A percentile compares a stretch with the other conserved stretches of the same genome.
These are phyloP conservation scores for Diarsia dahlii DNA, from an alignment of 2,888 invertebrate genomes.

Conservation along the genomic window DNA sequence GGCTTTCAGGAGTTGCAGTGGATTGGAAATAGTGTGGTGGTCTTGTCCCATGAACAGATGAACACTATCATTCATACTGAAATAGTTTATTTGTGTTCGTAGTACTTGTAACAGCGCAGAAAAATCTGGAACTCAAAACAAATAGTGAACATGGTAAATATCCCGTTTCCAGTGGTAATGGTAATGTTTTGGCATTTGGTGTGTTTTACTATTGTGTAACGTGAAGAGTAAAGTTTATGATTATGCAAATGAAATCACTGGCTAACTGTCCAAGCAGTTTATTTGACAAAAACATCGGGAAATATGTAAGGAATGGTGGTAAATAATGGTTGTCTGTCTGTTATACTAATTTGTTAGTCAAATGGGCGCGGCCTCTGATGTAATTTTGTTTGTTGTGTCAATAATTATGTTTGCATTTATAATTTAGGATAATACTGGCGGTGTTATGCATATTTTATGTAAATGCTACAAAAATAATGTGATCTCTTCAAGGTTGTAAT, in stretches of 20 bases:
- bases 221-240: background rate
- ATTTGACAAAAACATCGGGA: constrained; percentile 15
- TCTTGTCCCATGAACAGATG: too few relatives aligned
- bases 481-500: background rate
- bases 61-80: too few relatives aligned
- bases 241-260: constrained; percentile 18
- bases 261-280: background rate
- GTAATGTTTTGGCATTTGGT: background rate
- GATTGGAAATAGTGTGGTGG: too few relatives aligned
- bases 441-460: constrained; percentile 8
- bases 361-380: constrained; percentile 15
- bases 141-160: too few relatives aligned
- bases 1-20: too few relatives aligned
- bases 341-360: constrained; percentile 29
- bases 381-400: constrained; percentile 33
- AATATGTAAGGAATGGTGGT: constrained; percentile 23
- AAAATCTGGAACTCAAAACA: too few relatives aligned
- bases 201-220: background rate
- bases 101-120: too few relatives aligned
- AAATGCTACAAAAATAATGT: background rate
- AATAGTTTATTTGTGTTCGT: too few relatives aligned
- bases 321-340: constrained; percentile 16
- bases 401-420: constrained; percentile 24
- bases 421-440: constrained; percentile 27
- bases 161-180: too few relatives aligned